Base-by-base conservation (phyloP, 2,888 invertebrate genomes). In the Lepidochrysops patricia region DNA sequence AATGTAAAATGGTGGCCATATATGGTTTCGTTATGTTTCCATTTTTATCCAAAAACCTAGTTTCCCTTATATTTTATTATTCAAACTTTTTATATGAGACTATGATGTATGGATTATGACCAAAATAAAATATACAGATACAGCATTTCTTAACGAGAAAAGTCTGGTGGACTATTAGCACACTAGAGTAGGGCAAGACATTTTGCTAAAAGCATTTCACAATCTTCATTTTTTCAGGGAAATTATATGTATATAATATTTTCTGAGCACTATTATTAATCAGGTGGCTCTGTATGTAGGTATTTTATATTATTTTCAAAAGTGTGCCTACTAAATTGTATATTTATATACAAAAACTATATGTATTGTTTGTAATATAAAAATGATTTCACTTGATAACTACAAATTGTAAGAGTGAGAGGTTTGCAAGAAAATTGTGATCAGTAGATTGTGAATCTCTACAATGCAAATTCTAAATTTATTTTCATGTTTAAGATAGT, bases 401-500 rank as follows among this genome's bases (percentile, higher is more conserved):
- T 23, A 7, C 27, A 15, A 29, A 29, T 29, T 29, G 9, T 54
- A 19, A 9, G 7, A 15, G 1, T 15, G 9, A 23, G 4, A 12
- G 4, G 19, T 23, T 6, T 43, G 9, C 19, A 43, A 43, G 1
- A 43, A 9, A 43, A 43, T 0, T 23, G 19, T 9, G 9, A 9
- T 12, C 43, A 37, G 15, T 37, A 37, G 2, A 43, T 43, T 15
- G 9, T 9, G 43, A 57, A 57, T 57, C 57, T 57, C 57, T 43
- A 37, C n/a, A 15, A 15, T 34, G 25, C 35, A 9, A 25, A 37
- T 15, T 26, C n/a, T 27, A 43, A 7, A 35, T 19, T 43, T 43
- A 43, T 57, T 57, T 57, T 27, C 29, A 43, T 19, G 0, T 19
- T 27, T 57, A 57, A 57, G 15, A 12, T 43, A 43, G 37, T 29